Base-by-base conservation (phyloP, 2,888 invertebrate genomes). In the Parnassius mnemosyne region DNA sequence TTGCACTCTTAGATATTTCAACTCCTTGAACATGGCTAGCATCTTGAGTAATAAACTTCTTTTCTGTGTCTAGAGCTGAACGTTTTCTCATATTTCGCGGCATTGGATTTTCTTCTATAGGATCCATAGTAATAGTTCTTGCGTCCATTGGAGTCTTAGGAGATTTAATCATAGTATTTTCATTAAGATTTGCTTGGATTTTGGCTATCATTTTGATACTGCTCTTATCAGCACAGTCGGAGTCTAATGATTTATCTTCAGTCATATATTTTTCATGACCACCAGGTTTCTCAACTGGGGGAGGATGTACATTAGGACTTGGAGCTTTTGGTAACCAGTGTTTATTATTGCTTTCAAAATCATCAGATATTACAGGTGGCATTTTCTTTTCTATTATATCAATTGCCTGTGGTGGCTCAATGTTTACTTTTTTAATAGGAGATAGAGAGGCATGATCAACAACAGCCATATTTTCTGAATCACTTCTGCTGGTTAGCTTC, bases 141-240 rank as follows among this genome's bases (percentile, higher is more conserved):
- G 90, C 90, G 69, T 91, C 91, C 86, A 89, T 85, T 10, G 91
- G 91, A 7, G 91, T 90, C 68, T 87, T 89, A 3, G 92, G 92
- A 52, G 92, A 92, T 71, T 91, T 92, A 50, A 92, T 90, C 88
- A 92, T 88, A 1, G 89, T 90, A 64, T 90, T 90, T 76, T 91
- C 91, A 69, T 89, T 90, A 2, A 91, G 76, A 68, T 84, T 90
- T 11, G 91, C 90, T 74, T 91, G 90, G 68, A 90, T 90, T 72
- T 89, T 91, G 34, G 90, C 90, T 57, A 91, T 89, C 86, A 89
- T 89, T 73, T 85, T 89, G 25, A 86, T 84, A 65, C 91, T 89
- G 61, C 81, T 87, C 67, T 88, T 90, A 65, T 90, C 90, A 1
- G 85, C 75, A 46, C 79, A 83, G 65, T 91, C 90, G 3, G 83